Evolutionary conservation across 2,113 vertebrate genomes (phyloP).

Genomic region (Narcine bancroftii): DNA sequence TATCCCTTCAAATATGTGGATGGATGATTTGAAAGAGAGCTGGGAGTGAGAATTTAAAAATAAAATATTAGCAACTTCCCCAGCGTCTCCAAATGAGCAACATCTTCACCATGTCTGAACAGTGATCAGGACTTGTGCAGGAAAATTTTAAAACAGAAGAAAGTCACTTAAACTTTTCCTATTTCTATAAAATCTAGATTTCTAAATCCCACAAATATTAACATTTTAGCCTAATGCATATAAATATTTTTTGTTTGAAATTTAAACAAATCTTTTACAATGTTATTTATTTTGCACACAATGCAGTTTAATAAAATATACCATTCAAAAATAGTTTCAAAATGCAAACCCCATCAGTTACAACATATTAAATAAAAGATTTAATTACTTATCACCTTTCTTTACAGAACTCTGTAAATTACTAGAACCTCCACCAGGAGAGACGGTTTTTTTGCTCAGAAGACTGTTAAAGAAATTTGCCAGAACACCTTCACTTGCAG

Average conservation of each 20-base stretch:
- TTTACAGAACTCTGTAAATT: constrained; percentile 81
- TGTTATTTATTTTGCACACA: not conserved
- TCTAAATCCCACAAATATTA: not conserved
- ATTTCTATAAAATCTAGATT: not conserved
- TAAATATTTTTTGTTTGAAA: not conserved
- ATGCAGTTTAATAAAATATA: not conserved
- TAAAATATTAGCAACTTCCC: no score
- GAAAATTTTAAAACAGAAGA: not conserved
- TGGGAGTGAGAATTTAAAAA: no score
- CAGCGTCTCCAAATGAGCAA: no score
- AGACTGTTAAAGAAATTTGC: constrained; percentile 98
- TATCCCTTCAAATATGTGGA: no score
- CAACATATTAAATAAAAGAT: not conserved
- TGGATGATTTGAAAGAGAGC: no score
- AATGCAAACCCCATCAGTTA: not conserved
- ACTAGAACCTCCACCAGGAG: constrained; percentile 68
- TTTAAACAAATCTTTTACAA: not conserved
- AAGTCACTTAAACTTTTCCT: not conserved
- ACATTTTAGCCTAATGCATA: not conserved
- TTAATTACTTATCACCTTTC: constrained; percentile 74
- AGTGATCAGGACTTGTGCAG: not conserved
- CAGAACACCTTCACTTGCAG: constrained; percentile 93
- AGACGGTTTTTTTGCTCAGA: constrained; percentile 91
- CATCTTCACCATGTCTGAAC: not conserved
- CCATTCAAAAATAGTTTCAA: not conserved